Evolutionary conservation across 2,797 vertebrate species (phyloP), one percentile per base, ranked within the genome.

Genomic region (Poliocrania exsul): DNA sequence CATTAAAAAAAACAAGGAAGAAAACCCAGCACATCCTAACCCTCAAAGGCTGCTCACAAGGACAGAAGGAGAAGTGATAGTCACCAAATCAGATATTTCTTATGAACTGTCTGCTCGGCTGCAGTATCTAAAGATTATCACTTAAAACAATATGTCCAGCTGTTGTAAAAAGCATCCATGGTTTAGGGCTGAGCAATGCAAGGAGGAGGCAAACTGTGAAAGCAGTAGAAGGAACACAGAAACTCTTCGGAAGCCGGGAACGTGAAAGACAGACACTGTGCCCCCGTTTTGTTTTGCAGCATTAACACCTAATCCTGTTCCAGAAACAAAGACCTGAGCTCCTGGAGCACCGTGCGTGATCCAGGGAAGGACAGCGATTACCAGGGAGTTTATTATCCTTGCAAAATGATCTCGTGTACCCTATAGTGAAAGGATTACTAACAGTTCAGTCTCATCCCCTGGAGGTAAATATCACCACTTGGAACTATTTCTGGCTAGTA

Each of bases 101-200:
- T 91, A 83, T 83, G 86, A 97, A 93, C 89, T 86, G 89, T 61
- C 95, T 91, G 92, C 95, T 86, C 4, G 17, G 88, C 91, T 87
- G 81, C 70, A 16, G 86, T 93, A 94, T 95, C 96, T 94, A 74
- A 89, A 96, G 94, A 97, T 95, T 97, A 96, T 96, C 93, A 81
- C 87, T 93, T 97, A 95, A 97, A 96, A 95, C 94, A 95, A 69
- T 94, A 81, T 81, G 89, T 96, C 89, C 89, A 93, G 92, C 94
- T 96, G 93, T 58, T 95, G 94, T 83, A 85, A 82, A 81, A 87
- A 88, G 64, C 79, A 88, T 20, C 95, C 4, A 2, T 1, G 53
- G 80, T 53, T 89, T 8, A 37, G 75, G 72, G 89, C 75, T 88
- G 81, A 74, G 90, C 42, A 87, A 90, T 5, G 25, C 70, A 4